phyloP scores from a whole-genome alignment of 2,113 vertebrate species.

The Pangasianodon hypophthalmus region DNA sequence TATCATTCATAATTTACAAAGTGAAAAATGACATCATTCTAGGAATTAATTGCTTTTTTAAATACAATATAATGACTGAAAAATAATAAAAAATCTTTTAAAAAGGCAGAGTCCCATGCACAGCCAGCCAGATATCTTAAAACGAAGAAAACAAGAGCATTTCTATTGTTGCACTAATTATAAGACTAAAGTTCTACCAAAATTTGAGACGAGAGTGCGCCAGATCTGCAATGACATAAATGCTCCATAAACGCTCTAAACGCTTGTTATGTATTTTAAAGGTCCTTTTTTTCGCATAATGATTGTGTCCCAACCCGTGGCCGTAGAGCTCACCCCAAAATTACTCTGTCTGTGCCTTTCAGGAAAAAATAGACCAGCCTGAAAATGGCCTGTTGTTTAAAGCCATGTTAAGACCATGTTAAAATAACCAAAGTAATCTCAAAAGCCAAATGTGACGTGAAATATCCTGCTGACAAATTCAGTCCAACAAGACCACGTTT shows the following conservation, averaged over 20 bases:
- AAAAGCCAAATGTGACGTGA: conserved; percentile 22
- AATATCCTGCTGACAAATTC: not conserved
- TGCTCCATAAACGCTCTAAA: conserved; percentile 28
- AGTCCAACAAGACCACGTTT: not conserved
- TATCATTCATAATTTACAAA: not conserved
- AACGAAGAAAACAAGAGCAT: not conserved
- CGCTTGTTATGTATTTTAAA: conserved; percentile 40
- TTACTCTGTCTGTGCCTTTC: conserved; percentile 45
- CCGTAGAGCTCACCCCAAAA: conserved; percentile 47
- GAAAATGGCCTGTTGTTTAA: conserved; percentile 18
- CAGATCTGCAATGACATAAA: conserved; percentile 4
- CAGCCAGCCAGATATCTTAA: conserved; percentile 4
- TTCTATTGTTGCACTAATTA: conserved; percentile 37
- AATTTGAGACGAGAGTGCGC: conserved; percentile 52
- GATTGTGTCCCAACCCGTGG: conserved; percentile 57
- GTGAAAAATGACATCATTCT: not conserved
- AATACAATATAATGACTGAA: not conserved
- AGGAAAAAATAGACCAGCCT: conserved; percentile 2
- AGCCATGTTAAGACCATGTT: conserved; percentile 33
- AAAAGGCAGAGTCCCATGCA: not conserved
- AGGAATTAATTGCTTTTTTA: not conserved
- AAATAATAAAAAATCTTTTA: not conserved
- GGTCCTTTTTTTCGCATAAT: conserved; percentile 49
- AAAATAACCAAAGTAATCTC: conserved; percentile 42
- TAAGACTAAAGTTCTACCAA: conserved; percentile 58